Base-by-base conservation (phyloP, 2,888 invertebrate genomes). In the Temnothorax unifasciatus region DNA sequence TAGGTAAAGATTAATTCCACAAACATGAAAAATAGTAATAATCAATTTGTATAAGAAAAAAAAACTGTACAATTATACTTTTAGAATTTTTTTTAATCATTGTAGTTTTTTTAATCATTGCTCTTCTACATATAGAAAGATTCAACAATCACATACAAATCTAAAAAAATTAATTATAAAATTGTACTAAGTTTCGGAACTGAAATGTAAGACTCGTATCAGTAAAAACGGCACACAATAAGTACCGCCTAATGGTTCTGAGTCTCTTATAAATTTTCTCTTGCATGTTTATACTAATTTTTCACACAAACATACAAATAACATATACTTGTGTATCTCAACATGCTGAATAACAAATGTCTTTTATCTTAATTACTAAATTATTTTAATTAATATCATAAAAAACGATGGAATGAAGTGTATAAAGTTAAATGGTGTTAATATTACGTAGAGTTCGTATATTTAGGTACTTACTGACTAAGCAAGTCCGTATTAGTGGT, bases 401-500 rank as follows among this genome's bases (percentile, higher is more conserved):
- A 4, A 57, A 61, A 84, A 8, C n/a, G 18, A 21, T 69, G n/a
- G 69, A 63, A 63, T 47, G 8, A 47, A 29, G 6, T 75, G 3
- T 75, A 15, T 34, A 34, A 75, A 63, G 15, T 63, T 63, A 50
- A 63, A 21, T 64, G 21, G 18, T 59, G 52, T 77, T 29, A 68
- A 54, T 59, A 77, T 77, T 77, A 59, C 25, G 11, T 79, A 59
- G 8, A 50, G n/a, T 52, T 11, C 4, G 34, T 34, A 9, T 9
- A 76, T 21, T 74, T 13, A 18, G 3, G 64, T 93, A 96, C 96
- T 96, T 95, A 96, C 96, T 97, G 96, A 86, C 97, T 97, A 77
- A 99, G 96, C 86, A 99, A 96, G 87, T 97, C 97, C 8, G 97
- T 96, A 93, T 97, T 97, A 15, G 99, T 98, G 87, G 97, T 97